phyloP scores from a whole-genome alignment of 1,140 invertebrate species.

The Hypothenemus hampei region DNA sequence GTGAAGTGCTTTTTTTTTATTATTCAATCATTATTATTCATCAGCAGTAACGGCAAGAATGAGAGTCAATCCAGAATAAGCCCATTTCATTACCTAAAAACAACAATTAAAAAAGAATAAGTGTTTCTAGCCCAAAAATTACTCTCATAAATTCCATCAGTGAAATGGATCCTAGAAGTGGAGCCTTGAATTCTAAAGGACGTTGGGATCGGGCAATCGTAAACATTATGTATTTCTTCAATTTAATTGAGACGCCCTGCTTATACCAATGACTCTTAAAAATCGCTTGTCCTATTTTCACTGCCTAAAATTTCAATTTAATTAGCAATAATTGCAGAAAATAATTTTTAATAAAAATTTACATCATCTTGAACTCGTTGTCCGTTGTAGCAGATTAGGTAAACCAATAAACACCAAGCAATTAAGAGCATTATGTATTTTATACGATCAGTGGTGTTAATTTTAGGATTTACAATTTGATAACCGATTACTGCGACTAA shows the following conservation, averaged over 20 bases:
- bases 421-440: constrained; percentile 3
- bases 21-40: too few species aligned
- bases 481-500: constrained; percentile 1
- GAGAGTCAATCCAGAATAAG: constrained; percentile 5
- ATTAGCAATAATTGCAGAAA: neutral
- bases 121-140: neutral
- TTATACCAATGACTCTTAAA: constrained; percentile 14
- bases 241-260: neutral
- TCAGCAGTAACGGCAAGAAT: neutral
- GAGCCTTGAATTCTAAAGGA: constrained; percentile 1
- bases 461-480: constrained; percentile 8
- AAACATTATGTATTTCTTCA: neutral
- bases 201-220: neutral
- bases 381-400: neutral
- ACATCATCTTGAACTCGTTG: constrained; percentile 8
- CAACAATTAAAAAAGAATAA: neutral
- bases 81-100: constrained; percentile 1
- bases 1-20: neutral
- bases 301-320: constrained; percentile 2
- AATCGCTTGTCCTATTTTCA: constrained; percentile 5
- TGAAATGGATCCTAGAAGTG: constrained; percentile 1
- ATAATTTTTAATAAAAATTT: neutral
- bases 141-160: constrained; percentile 1
- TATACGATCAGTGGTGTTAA: neutral
- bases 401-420: constrained; percentile 2